phyloP scores from a whole-genome alignment of 2,113 vertebrate species.

The Tautogolabrus adspersus region DNA sequence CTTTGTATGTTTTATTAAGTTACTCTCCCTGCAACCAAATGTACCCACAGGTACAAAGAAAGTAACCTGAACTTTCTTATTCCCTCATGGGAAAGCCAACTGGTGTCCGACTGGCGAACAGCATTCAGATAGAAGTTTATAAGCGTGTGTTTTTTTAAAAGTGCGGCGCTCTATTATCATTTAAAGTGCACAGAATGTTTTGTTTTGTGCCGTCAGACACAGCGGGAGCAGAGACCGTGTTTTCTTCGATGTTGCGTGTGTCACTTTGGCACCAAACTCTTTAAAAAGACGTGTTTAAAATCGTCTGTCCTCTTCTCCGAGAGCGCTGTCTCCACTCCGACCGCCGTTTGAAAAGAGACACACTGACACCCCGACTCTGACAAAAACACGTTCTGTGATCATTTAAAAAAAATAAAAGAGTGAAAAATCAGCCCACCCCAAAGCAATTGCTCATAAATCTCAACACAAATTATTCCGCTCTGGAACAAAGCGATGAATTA shows the following conservation, averaged over 20 bases:
- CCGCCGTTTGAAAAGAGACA: constrained; percentile 19
- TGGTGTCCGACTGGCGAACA: neutral
- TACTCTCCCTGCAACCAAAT: no score
- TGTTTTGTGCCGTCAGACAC: neutral
- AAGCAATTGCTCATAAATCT: constrained; percentile 72
- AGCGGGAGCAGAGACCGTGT: neutral
- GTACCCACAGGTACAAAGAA: no score
- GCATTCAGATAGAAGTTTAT: neutral
- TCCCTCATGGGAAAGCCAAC: no score
- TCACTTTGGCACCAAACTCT: constrained; percentile 24
- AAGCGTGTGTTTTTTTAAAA: neutral
- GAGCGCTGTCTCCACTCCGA: neutral
- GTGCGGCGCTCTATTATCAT: neutral
- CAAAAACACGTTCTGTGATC: constrained; percentile 60
- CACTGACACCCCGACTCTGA: constrained; percentile 42
- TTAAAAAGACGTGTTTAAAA: constrained; percentile 21
- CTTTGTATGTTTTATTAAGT: no score
- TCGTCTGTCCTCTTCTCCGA: constrained; percentile 1
- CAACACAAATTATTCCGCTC: constrained; percentile 73
- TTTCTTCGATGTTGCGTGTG: neutral
- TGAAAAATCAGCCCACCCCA: constrained; percentile 60
- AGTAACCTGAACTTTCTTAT: neutral
- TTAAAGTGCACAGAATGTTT: constrained; percentile 14
- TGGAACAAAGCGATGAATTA: constrained; percentile 80
- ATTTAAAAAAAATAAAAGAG: constrained; percentile 31